Evolutionary conservation across 2,113 vertebrate species (phyloP).

Genomic region (Thamnophis sirtalis): DNA sequence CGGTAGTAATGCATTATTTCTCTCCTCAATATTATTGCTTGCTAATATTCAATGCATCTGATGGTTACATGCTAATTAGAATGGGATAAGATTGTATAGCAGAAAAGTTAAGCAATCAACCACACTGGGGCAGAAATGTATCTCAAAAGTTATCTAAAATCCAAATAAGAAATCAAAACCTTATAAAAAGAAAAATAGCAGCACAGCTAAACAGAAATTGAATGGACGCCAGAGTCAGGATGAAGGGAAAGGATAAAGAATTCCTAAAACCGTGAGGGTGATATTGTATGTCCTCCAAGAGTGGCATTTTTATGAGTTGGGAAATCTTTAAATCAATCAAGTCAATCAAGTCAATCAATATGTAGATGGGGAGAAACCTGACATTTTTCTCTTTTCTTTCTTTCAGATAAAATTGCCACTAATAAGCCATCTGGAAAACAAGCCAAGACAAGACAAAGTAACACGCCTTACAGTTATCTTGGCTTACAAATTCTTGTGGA

Average conservation of each 20-base stretch:
- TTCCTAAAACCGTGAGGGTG: background rate
- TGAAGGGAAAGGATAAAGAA: background rate
- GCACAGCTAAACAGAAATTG: background rate
- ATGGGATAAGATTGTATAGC: background rate
- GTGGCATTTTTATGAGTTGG: background rate
- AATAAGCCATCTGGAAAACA: conserved; percentile 42
- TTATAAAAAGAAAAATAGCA: background rate
- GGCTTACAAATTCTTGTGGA: background rate
- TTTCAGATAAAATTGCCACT: rapidly evolving
- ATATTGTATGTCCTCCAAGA: background rate
- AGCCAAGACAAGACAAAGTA: background rate
- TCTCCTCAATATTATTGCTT: background rate
- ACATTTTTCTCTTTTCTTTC: conserved; percentile 25
- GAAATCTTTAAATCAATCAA: background rate
- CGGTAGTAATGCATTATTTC: background rate
- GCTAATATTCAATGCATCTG: background rate
- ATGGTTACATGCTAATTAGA: background rate
- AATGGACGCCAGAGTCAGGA: background rate
- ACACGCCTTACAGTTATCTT: background rate
- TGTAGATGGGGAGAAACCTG: background rate
- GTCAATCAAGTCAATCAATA: background rate
- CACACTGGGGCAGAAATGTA: background rate
- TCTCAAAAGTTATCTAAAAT: background rate
- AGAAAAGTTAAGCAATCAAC: background rate
- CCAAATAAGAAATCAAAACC: background rate